phyloP scores from a whole-genome alignment of 2,888 invertebrate species.

The Digitonthophagus gazella region DNA sequence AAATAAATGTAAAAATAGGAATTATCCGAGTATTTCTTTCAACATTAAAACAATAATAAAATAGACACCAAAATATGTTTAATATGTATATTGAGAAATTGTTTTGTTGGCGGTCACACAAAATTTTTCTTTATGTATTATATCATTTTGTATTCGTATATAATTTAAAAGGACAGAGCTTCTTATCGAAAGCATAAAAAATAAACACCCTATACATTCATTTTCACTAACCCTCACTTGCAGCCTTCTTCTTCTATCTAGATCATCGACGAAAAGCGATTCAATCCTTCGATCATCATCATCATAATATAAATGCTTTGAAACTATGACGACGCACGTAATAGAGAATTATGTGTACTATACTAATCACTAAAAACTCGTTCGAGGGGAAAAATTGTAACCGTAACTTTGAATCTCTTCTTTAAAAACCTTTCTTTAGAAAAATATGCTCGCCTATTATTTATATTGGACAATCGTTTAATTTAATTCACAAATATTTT shows the following conservation, averaged over 20 bases:
- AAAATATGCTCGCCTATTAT: constrained; percentile 6
- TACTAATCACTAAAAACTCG: not conserved
- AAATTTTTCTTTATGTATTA: not conserved
- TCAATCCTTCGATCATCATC: no score
- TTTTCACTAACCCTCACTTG: not conserved
- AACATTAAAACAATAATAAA: not conserved
- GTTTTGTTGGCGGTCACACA: not conserved
- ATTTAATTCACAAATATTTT: not conserved
- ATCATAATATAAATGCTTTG: not conserved
- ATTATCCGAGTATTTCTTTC: not conserved
- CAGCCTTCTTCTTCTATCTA: not conserved
- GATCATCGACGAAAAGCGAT: no score
- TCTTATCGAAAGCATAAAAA: not conserved
- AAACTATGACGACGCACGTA: not conserved
- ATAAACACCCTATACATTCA: not conserved
- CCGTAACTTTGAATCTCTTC: not conserved
- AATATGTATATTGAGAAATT: not conserved
- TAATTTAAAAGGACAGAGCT: not conserved
- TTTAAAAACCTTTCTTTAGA: not conserved
- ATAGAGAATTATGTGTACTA: not conserved
- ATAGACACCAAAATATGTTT: not conserved
- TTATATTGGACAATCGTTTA: not conserved
- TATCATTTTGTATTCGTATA: not conserved
- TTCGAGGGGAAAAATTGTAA: not conserved
- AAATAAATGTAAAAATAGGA: constrained; percentile 6